phyloP scores from a whole-genome alignment of 2,113 vertebrate genomes.

The Alces alces region DNA sequence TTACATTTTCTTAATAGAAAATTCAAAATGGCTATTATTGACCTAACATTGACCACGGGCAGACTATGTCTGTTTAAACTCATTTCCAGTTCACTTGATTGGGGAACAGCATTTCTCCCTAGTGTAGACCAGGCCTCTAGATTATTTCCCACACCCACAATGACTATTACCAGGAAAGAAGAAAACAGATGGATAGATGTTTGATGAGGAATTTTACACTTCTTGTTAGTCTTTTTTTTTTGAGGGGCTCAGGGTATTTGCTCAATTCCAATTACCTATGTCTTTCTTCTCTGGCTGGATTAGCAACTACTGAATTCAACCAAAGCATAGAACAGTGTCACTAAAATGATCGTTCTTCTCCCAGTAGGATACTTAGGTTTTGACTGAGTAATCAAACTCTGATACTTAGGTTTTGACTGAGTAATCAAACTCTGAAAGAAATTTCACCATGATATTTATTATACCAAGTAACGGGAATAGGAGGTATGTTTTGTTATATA shows the following conservation, averaged over 20 bases:
- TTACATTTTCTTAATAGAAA: conserved; percentile 14
- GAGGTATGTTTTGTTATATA: conserved; percentile 29
- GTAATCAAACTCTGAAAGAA: conserved; percentile 69
- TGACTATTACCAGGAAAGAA: conserved; percentile 44
- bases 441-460: conserved; percentile 57
- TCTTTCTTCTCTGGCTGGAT: conserved; percentile 60
- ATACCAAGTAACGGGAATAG: background rate
- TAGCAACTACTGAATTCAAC: conserved; percentile 64
- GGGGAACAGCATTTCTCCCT: conserved; percentile 33
- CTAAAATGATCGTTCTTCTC: conserved; percentile 54
- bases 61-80: conserved; percentile 47
- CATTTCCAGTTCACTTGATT: conserved; percentile 16
- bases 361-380: conserved; percentile 66
- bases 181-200: conserved; percentile 57
- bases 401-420: conserved; percentile 67
- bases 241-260: conserved; percentile 34
- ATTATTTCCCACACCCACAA: conserved; percentile 30
- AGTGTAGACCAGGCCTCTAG: background rate
- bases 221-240: conserved; percentile 2
- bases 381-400: conserved; percentile 68
- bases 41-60: conserved; percentile 34
- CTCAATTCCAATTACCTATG: conserved; percentile 45
- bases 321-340: conserved; percentile 56
- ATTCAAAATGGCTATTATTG: background rate
- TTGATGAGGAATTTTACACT: conserved; percentile 58